Evolutionary conservation across 2,888 invertebrate genomes (phyloP).

Genomic region (Odontomyia ornata): DNA sequence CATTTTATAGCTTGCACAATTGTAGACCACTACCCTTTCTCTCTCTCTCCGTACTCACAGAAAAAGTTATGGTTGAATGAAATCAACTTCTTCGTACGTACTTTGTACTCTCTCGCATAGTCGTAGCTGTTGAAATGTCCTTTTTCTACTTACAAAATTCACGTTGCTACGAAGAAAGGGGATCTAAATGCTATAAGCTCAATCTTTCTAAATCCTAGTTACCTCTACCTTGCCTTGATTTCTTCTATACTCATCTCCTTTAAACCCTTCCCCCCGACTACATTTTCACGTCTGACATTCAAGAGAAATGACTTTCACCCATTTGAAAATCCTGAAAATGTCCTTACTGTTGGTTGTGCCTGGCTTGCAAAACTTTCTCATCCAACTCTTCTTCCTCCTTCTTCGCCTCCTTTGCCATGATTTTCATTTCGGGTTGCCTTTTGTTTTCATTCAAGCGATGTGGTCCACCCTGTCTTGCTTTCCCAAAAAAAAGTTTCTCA

Average conservation of each 20-base stretch:
- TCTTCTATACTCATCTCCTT: not conserved
- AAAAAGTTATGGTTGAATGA: too few species aligned
- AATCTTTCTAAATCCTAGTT: conserved; percentile 29
- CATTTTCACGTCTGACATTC: not conserved
- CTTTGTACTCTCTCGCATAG: too few species aligned
- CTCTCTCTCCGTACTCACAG: too few species aligned
- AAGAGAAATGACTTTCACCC: conserved; percentile 36
- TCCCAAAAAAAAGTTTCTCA: not conserved
- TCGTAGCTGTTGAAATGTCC: too few species aligned
- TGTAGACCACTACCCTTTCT: too few species aligned
- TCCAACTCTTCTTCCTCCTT: not conserved
- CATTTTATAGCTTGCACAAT: too few species aligned
- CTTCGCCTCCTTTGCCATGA: not conserved
- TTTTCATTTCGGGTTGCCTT: not conserved
- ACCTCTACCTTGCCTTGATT: not conserved
- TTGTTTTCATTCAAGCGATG: not conserved
- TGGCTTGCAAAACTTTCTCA: not conserved
- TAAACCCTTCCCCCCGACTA: not conserved
- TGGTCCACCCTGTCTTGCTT: not conserved
- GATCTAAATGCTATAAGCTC: conserved; percentile 20
- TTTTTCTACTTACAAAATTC: too few species aligned
- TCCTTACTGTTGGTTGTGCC: not conserved
- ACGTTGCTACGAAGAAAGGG: too few species aligned
- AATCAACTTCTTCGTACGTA: too few species aligned
- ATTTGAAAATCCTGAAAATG: conserved; percentile 9